phyloP scores from a whole-genome alignment of 1,140 invertebrate genomes.

The Manduca sexta region DNA sequence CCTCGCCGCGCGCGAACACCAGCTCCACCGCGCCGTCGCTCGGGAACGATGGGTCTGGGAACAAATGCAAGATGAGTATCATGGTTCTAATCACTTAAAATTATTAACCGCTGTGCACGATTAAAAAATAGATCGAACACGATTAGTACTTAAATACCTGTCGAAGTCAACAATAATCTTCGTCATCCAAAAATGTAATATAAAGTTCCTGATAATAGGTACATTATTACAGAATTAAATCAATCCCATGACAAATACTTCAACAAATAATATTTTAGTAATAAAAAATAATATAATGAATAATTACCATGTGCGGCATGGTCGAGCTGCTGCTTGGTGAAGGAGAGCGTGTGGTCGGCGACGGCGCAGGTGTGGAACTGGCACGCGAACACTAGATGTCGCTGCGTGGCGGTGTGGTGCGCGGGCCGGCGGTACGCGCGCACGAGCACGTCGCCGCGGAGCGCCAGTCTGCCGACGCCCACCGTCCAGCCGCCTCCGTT shows the following conservation, averaged over 20 bases:
- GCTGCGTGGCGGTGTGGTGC: slow-evolving; percentile 46
- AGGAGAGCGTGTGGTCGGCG: slow-evolving; percentile 85
- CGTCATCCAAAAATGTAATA: no score
- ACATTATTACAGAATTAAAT: no score
- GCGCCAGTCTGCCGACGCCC: slow-evolving; percentile 82
- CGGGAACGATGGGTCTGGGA: slow-evolving; percentile 76
- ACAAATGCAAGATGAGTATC: no score
- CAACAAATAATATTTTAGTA: no score
- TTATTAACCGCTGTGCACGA: no score
- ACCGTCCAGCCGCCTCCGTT: slow-evolving; percentile 79
- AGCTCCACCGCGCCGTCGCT: slow-evolving; percentile 88
- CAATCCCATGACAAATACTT: no score
- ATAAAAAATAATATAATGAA: no score
- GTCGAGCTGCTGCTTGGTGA: slow-evolving; percentile 90
- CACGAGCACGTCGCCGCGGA: slow-evolving; percentile 91
- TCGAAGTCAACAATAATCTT: no score
- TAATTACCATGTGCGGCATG: slow-evolving; percentile 84
- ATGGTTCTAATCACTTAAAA: no score
- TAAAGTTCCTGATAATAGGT: no score
- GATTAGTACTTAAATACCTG: no score
- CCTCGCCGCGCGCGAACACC: slow-evolving; percentile 81
- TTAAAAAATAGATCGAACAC: no score
- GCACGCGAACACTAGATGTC: slow-evolving; percentile 79
- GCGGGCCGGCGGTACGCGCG: slow-evolving; percentile 88
- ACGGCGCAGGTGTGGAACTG: slow-evolving; percentile 96